Evolutionary conservation across 2,888 invertebrate genomes (phyloP).

Genomic region (Drosophila peninsularis): DNA sequence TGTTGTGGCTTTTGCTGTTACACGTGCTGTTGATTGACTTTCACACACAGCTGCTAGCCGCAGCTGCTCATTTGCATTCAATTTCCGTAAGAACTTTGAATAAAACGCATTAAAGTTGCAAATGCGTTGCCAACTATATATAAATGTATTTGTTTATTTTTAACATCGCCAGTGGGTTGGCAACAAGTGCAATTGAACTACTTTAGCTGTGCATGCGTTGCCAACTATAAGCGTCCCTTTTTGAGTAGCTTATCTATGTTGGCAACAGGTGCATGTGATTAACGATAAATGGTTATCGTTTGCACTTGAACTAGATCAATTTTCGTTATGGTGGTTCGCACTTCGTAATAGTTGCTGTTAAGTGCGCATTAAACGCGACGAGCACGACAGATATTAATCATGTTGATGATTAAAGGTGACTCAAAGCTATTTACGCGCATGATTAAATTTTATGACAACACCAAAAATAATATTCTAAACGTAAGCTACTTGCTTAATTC

Average conservation of each 20-base stretch:
- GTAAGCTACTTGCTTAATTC: constrained; percentile 5
- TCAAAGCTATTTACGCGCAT: constrained; percentile 46
- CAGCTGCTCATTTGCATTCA: constrained; percentile 52
- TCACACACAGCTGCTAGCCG: constrained; percentile 52
- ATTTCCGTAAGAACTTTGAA: constrained; percentile 54
- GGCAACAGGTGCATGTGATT: constrained; percentile 18
- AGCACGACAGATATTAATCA: constrained; percentile 35
- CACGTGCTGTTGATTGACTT: constrained; percentile 79
- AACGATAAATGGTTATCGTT: constrained; percentile 16
- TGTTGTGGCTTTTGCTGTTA: constrained; percentile 42
- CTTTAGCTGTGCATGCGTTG: not conserved
- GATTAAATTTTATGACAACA: constrained; percentile 36
- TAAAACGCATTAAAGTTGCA: constrained; percentile 20
- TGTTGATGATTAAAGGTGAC: constrained; percentile 32
- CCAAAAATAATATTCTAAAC: constrained; percentile 21
- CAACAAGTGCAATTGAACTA: constrained; percentile 12
- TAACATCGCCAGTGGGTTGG: no score
- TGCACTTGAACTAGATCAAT: constrained; percentile 15
- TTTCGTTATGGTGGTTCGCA: not conserved
- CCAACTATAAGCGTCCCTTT: not conserved
- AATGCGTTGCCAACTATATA: constrained; percentile 31
- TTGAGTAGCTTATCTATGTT: constrained; percentile 1
- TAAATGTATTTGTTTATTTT: constrained; percentile 1
- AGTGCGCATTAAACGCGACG: constrained; percentile 27
- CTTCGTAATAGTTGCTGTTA: constrained; percentile 8